Conservation (phyloP, 2,113 vertebrate species). For the Hucho hucho region DNA sequence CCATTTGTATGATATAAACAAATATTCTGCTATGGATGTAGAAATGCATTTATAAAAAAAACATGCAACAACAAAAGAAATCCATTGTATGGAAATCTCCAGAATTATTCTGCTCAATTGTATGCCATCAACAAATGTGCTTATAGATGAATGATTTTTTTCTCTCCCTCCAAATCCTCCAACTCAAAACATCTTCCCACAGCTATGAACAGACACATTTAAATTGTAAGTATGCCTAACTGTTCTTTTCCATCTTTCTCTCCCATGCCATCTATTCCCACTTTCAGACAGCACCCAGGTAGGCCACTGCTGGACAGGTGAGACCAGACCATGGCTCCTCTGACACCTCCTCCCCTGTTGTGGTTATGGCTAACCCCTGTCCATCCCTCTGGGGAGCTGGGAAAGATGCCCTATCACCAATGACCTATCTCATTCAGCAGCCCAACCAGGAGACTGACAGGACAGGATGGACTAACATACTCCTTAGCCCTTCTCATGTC, state of each 20-base stretch:
- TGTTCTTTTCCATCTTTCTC: neutral
- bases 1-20: too few species aligned
- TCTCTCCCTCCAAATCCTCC: too few species aligned
- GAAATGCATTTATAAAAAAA: too few species aligned
- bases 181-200: too few species aligned
- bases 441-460: slow-evolving; percentile 29
- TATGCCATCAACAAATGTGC: slow-evolving; percentile 82
- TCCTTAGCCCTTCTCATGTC: neutral
- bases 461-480: neutral
- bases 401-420: slow-evolving; percentile 41
- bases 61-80: too few species aligned
- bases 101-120: slow-evolving; percentile 87
- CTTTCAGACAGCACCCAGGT: slow-evolving; percentile 39
- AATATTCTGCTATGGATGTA: too few species aligned
- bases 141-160: too few species aligned
- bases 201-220: too few species aligned
- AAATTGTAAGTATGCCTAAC: neutral
- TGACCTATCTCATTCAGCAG: slow-evolving; percentile 31
- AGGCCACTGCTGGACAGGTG: neutral
- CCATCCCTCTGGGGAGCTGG: slow-evolving; percentile 38
- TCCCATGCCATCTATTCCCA: neutral
- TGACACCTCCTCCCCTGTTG: slow-evolving; percentile 11
- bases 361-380: slow-evolving; percentile 33
- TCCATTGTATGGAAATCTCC: slow-evolving; percentile 79
- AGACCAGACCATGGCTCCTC: slow-evolving; percentile 32